These are phyloP conservation scores for Onchidella celtica DNA, from an alignment of 2,888 invertebrate genomes.

Conservation along the genomic window DNA sequence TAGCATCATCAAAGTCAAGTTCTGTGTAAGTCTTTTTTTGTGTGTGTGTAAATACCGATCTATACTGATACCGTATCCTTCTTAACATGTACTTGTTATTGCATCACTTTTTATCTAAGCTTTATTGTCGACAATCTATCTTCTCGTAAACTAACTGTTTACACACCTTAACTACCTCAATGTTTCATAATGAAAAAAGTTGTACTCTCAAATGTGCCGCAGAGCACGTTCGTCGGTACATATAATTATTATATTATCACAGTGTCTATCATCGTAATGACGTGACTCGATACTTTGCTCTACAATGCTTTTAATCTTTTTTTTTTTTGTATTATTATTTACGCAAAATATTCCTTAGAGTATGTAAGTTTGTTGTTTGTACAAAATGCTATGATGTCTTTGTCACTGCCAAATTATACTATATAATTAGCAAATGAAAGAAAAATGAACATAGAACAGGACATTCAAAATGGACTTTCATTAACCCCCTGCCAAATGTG, in stretches of 20 bases:
- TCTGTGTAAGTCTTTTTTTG: too few relatives aligned
- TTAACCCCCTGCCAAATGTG: slow-evolving; percentile 1
- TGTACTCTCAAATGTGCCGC: neutral
- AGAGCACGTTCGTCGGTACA: neutral
- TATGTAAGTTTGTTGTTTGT: neutral
- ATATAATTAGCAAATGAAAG: neutral
- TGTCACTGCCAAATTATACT: slow-evolving; percentile 23
- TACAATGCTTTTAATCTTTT: too few relatives aligned
- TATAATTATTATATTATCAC: neutral
- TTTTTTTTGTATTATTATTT: neutral
- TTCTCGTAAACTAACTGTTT: neutral
- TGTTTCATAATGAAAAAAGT: slow-evolving; percentile 1
- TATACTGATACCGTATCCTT: too few relatives aligned
- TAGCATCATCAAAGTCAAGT: too few relatives aligned
- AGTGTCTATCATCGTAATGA: neutral
- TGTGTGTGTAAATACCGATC: too few relatives aligned
- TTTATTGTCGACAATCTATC: neutral
- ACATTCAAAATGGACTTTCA: slow-evolving; percentile 8
- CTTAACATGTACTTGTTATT: too few relatives aligned
- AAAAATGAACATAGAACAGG: neutral
- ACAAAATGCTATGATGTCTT: neutral
- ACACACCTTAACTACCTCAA: slow-evolving; percentile 22
- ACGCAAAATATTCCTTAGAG: neutral
- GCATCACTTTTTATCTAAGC: too few relatives aligned
- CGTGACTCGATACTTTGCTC: too few relatives aligned